Evolutionary conservation across 2,113 vertebrate genomes (phyloP).

Genomic region (Cynocephalus volans): DNA sequence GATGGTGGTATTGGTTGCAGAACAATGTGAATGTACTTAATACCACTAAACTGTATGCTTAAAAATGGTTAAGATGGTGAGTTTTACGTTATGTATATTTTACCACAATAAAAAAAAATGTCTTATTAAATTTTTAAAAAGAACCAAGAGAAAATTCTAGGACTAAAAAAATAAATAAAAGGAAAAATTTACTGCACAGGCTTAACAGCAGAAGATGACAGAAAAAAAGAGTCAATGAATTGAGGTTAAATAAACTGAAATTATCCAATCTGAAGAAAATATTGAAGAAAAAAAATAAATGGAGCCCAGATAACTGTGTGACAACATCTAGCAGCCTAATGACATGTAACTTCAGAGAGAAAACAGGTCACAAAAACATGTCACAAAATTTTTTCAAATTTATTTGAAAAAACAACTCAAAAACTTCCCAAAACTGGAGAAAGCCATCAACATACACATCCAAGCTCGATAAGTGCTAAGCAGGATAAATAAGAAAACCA

Average conservation of each 20-base stretch:
- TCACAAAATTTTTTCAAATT: too few relatives aligned
- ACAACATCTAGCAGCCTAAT: not conserved
- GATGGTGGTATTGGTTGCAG: not conserved
- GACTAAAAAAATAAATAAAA: not conserved
- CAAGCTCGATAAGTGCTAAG: not conserved
- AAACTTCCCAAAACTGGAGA: not conserved
- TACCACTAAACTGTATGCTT: not conserved
- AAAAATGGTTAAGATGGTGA: not conserved
- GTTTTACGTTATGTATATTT: not conserved
- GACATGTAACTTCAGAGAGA: not conserved
- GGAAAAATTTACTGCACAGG: not conserved
- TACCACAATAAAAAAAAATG: not conserved
- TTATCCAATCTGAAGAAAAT: not conserved
- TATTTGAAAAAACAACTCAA: not conserved
- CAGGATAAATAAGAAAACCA: not conserved
- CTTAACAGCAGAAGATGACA: not conserved
- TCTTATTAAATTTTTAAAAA: not conserved
- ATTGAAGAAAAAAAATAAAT: not conserved
- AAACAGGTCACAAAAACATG: not conserved
- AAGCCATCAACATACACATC: not conserved
- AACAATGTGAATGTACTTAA: not conserved
- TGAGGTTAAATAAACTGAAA: not conserved
- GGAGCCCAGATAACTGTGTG: not conserved
- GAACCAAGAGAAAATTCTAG: not conserved
- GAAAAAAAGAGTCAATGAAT: not conserved